These are phyloP conservation scores for Centrocercus urophasianus DNA, from an alignment of 2,113 vertebrate genomes.

Conservation along the genomic window DNA sequence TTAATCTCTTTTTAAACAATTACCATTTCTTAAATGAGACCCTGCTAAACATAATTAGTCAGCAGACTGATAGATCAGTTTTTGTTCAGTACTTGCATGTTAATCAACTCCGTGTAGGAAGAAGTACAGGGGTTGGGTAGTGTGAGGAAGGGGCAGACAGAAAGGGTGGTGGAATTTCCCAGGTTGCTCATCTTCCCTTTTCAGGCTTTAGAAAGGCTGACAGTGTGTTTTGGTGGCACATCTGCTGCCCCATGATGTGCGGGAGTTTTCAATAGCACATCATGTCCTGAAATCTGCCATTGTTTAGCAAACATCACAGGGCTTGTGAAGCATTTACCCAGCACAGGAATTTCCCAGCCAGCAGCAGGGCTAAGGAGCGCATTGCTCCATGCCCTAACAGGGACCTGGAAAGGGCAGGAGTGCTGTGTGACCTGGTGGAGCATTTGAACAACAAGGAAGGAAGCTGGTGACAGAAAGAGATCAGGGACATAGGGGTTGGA, in stretches of 20 bases:
- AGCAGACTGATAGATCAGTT: not conserved
- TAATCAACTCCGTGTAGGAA: not conserved
- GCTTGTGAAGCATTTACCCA: not conserved
- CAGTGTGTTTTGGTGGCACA: not conserved
- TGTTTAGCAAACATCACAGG: not conserved
- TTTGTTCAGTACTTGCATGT: not conserved
- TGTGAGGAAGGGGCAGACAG: not conserved
- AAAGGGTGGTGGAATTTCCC: not conserved
- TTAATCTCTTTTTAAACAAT: not conserved
- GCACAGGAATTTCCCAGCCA: not conserved
- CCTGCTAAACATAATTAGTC: not conserved
- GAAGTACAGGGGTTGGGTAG: not conserved
- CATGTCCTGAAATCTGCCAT: not conserved
- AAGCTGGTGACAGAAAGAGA: not conserved
- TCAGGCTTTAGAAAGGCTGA: not conserved
- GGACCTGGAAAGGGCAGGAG: not conserved
- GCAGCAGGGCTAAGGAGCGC: not conserved
- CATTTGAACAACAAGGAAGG: not conserved
- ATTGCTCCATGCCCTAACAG: rapidly evolving
- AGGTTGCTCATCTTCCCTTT: conserved; percentile 17
- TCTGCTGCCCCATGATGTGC: not conserved
- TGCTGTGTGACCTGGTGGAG: not conserved
- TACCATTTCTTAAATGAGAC: not conserved
- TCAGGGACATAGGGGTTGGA: not conserved
- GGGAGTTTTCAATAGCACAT: not conserved